Base-by-base conservation (phyloP, 2,797 vertebrate species). In the Intellagama lesueurii region DNA sequence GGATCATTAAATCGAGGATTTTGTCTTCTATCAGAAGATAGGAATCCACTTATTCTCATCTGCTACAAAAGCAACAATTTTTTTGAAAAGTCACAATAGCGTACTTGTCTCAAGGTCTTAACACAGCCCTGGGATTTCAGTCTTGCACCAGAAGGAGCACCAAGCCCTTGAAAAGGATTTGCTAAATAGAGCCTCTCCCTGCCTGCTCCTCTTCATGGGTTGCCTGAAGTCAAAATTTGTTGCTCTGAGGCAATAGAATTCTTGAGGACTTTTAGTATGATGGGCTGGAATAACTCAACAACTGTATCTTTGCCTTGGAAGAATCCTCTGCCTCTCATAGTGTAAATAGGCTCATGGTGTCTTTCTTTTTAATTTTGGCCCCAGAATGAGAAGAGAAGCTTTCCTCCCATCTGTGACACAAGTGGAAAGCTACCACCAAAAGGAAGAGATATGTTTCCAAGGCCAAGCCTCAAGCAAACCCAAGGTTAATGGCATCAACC, bases 21-120 rank as follows among this genome's bases (percentile, higher is more conserved):
- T 35, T 77, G 91, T 66, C 1, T 35, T 85, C 28, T 85, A 70
- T 64, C n/a, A 60, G 72, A 89, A 87, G 79, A 64, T 0, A 56
- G 24, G 79, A 47, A 24, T 83, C 83, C 85, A 69, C 35, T 76
- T 5, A 86, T 26, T 79, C 73, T 92, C 22, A 7, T 90, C n/a
- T 89, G 19, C 49, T 60, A 80, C 73, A 86, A 88, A 64, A 44
- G n/a, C 14, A 30, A 30, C 8, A 75, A 22, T 14, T 76, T 52
- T 8, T 44, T 68, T 14, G 32, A 73, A 47, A 87, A 83, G 35
- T 73, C 35, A n/a, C 0, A 26, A 81, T 32, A 92, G 72, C 30
- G 30, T 56, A 73, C 72, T 19, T 3, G 66, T 44, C 79, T 91
- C 83, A 64, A 79, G 35, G 52, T 86, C 40, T 66, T 30, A 78